Conservation (phyloP, 2,113 vertebrate genomes). For the Limnothrissa miodon region DNA sequence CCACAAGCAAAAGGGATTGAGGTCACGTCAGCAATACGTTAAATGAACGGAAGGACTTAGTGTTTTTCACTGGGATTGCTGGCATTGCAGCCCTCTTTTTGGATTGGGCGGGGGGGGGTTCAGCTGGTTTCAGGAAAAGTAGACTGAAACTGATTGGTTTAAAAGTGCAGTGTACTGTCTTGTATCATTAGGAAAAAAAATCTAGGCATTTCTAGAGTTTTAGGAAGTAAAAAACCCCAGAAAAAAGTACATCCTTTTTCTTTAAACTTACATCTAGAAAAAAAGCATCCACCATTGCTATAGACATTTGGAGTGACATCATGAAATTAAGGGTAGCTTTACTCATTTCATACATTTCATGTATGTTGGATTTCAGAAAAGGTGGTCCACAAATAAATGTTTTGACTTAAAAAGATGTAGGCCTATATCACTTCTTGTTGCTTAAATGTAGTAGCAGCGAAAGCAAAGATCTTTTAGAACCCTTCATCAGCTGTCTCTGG, state of each 20-base stretch:
- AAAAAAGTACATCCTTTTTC: not conserved
- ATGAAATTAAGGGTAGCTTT: not conserved
- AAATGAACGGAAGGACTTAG: not conserved
- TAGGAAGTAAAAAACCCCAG: not conserved
- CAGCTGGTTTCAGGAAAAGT: not conserved
- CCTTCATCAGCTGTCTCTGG: too few relatives aligned
- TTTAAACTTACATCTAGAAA: not conserved
- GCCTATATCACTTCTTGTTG: too few relatives aligned
- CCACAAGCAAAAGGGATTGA: slow-evolving; percentile 43
- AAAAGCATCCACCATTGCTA: not conserved
- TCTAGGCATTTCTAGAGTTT: not conserved
- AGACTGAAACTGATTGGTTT: not conserved
- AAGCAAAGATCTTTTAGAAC: too few relatives aligned
- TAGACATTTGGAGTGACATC: not conserved
- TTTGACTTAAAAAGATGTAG: not conserved
- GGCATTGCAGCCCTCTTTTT: not conserved
- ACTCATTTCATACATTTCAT: not conserved
- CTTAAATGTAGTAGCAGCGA: too few relatives aligned
- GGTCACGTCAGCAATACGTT: slow-evolving; percentile 45
- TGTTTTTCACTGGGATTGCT: slow-evolving; percentile 11
- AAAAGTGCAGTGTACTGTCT: not conserved
- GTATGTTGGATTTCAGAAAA: not conserved
- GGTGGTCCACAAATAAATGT: not conserved
- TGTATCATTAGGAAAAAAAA: not conserved
- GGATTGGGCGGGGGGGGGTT: not conserved